phyloP scores from a whole-genome alignment of 2,888 invertebrate genomes.

The Amphipyra berbera region DNA sequence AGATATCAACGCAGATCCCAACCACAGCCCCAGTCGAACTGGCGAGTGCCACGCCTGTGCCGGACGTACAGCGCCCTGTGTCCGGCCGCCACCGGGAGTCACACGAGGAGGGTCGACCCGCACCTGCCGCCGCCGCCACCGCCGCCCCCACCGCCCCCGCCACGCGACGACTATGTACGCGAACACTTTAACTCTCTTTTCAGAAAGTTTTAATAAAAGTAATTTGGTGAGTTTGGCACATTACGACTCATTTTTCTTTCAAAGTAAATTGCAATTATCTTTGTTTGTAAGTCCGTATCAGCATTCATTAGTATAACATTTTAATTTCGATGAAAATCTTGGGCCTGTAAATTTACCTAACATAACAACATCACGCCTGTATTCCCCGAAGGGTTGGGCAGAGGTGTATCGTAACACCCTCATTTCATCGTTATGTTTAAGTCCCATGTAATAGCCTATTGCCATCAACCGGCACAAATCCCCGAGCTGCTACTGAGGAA shows the following conservation, averaged over 20 bases:
- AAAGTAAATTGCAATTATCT: not conserved
- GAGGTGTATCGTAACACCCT: too few relatives aligned
- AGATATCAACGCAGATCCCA: constrained; percentile 30
- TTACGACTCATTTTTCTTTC: not conserved
- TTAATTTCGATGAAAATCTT: too few relatives aligned
- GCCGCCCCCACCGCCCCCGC: constrained; percentile 9
- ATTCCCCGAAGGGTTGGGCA: too few relatives aligned
- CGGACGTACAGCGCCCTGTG: constrained; percentile 57
- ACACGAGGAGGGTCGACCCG: not conserved
- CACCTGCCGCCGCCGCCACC: constrained; percentile 11
- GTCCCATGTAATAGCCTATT: too few relatives aligned
- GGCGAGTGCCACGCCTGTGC: constrained; percentile 66
- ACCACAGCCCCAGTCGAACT: constrained; percentile 32
- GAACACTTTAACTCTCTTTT: constrained; percentile 15
- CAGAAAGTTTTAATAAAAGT: constrained; percentile 33
- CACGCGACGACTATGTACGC: constrained; percentile 37
- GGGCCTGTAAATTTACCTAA: too few relatives aligned
- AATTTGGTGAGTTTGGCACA: constrained; percentile 11
- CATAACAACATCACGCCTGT: too few relatives aligned
- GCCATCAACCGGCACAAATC: too few relatives aligned
- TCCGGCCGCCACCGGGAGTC: constrained; percentile 19
- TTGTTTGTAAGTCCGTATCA: too few relatives aligned
- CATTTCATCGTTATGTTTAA: too few relatives aligned
- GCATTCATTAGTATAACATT: too few relatives aligned
- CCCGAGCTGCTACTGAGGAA: too few relatives aligned